Evolutionary conservation across 2,113 vertebrate species (phyloP).

Genomic region (Bagarius yarrelli): DNA sequence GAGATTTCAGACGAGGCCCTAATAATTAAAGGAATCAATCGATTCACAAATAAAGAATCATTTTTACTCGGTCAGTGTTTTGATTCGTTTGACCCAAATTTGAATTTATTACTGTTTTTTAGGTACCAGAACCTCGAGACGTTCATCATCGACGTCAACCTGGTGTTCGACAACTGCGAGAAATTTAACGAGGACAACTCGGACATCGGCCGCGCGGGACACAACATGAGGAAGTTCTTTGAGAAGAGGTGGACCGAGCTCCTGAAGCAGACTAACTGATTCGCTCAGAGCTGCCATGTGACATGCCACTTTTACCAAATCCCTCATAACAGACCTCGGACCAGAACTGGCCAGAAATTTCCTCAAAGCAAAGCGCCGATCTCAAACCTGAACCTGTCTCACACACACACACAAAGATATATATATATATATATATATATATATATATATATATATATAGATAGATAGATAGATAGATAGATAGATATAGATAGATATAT

Average conservation of each 20-base stretch:
- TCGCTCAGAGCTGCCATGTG: conserved; percentile 52
- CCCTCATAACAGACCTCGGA: conserved; percentile 10
- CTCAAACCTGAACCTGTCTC: conserved; percentile 67
- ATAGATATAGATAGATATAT: too few relatives aligned
- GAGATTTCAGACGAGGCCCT: too few relatives aligned
- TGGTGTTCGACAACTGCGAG: conserved; percentile 99
- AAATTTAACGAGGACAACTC: conserved; percentile 99
- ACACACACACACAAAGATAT: conserved; percentile 76
- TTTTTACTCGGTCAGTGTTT: background rate
- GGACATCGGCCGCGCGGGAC: conserved; percentile 95
- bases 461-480: too few relatives aligned
- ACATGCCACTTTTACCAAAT: conserved; percentile 54
- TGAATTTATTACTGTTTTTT: conserved; percentile 44
- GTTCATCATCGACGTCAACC: conserved; percentile 94
- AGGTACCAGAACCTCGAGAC: conserved; percentile 95
- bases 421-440: background rate
- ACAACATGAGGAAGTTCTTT: conserved; percentile 98
- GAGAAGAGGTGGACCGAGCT: conserved; percentile 98
- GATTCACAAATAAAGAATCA: background rate
- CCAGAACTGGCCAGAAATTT: conserved; percentile 32
- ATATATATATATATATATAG: too few relatives aligned
- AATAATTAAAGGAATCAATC: background rate
- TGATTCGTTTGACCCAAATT: background rate
- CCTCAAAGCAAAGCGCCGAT: conserved; percentile 70
- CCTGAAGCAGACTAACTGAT: conserved; percentile 93